Base-by-base conservation (phyloP, 2,797 vertebrate genomes). In the Todus mexicanus region DNA sequence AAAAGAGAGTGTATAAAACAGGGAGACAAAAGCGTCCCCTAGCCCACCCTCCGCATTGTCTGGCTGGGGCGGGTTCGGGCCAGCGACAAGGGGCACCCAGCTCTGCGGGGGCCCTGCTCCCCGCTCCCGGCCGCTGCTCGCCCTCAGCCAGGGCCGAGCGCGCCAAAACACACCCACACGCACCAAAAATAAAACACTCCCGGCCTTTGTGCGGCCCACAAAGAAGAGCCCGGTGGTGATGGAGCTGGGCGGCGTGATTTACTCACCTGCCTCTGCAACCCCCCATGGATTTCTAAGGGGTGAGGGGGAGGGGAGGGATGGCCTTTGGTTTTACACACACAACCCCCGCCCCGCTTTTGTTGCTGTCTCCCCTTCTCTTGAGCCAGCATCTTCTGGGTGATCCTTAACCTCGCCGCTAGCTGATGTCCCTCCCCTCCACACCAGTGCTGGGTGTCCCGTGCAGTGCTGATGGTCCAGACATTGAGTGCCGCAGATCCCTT, bases 1-100 rank as follows among this genome's bases (percentile, higher is more conserved):
- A 97, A 96, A 97, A 95, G 90, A 95, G 92, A 97, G 95, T 97
- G 97, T 96, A 97, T 96, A 97, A 98, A 98, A 97, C 95, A 95
- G 88, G 35, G 11, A 94, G 94, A 98, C 97, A 98, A 98, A 98
- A 82, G 93, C 92, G 86, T 96, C 95, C 94, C 95, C 89, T 94
- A 94, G 95, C 96, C 96, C 97, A 96, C 96, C 97, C 96, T 97
- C 93, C 29, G 90, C 96, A 97, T 97, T 97, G 97, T 97, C 96
- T 96, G 95, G 94, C 95, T 83, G 63, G 91, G 96, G 96, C 97
- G 96, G 95, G 92, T 94, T 96, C 91, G 95, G 94, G 94, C 89
- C 95, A 93, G 92, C 50, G 51, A 93, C 94, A 96, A 96, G 96
- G 96, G 95, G 96, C 96, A 81, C 93, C 96, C 94, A 95, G 96